Evolutionary conservation across 2,113 vertebrate genomes (phyloP), one percentile per base, ranked within the genome.

Genomic region (Albula goreensis): DNA sequence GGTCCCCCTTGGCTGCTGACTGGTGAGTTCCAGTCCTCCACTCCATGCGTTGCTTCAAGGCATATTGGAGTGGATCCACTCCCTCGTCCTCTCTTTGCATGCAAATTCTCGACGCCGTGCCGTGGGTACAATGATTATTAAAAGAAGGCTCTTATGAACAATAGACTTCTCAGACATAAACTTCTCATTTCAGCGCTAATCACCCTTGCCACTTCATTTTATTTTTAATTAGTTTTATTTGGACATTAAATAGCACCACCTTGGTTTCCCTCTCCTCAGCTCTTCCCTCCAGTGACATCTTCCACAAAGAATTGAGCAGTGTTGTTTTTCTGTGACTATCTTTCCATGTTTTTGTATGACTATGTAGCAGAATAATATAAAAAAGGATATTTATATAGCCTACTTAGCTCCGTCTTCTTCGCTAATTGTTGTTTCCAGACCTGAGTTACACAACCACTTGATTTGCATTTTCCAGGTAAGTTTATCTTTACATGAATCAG

Each of bases 141-240:
- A 90, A 89, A 82, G 53, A 91, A 81, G 81, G 82, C 83, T 78
- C 87, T 91, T 87, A 86, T 90, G 90, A 90, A 88, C 89, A 89
- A 83, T 86, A 82, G 79, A 50, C 85, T 50, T 78, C 52, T 80
- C 82, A 83, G 83, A 77, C 85, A 88, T 70, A 86, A 66, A 83
- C 80, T 56, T 51, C 78, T 79, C 82, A 78, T 83, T 87, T 83
- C 85, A 89, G 80, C 86, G 83, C 88, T 86, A 56, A 8, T 82
- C 60, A 74, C 19, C 11, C 56, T 85, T 89, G 9, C 5, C 52
- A 66, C 49, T 11, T 50, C 22, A 80, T 51, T 22, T 80, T 31
- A 49, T 41, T 52, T 78, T 70, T 50, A 50, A n/a, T 48, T 50
- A 22, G 9, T 78, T 84, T 85, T 78, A n/a, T 9, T 10, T 2